A percentile compares a stretch with the other conserved stretches of the same genome.
Conservation (phyloP, 2,888 invertebrate species). For the Rhaphigaster nebulosa region DNA sequence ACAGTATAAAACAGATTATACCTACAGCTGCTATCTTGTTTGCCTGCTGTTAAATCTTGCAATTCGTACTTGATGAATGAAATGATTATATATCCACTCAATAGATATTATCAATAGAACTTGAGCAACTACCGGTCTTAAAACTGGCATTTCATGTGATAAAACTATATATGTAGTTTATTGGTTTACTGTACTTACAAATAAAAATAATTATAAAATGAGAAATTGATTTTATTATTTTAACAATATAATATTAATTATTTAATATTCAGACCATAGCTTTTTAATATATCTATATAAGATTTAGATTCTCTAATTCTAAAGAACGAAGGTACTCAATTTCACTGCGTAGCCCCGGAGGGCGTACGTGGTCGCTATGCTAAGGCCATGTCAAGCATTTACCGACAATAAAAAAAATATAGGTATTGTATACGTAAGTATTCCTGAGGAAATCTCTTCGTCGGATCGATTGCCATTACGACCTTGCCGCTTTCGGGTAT, state of each 20-base stretch:
- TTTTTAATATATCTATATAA: too few species aligned
- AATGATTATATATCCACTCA: neutral
- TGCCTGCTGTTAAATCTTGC: neutral
- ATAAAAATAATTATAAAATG: too few species aligned
- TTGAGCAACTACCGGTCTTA: neutral
- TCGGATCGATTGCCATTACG: neutral
- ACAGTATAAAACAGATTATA: neutral
- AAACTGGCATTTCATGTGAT: neutral
- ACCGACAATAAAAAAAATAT: neutral
- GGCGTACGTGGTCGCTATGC: neutral
- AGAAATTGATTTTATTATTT: too few species aligned
- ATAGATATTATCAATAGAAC: neutral
- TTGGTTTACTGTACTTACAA: neutral
- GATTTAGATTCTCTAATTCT: neutral
- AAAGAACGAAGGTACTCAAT: neutral
- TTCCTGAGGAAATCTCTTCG: neutral
- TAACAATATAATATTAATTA: too few species aligned
- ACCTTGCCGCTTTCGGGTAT: neutral
- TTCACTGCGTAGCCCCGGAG: neutral
- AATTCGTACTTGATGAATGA: neutral
- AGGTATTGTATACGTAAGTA: conserved; percentile 1
- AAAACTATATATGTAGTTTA: neutral
- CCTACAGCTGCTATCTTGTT: neutral
- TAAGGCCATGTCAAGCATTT: neutral
- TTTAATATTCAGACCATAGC: too few species aligned